Base-by-base conservation (phyloP, 2,888 invertebrate genomes). In the Agonum fuliginosum region DNA sequence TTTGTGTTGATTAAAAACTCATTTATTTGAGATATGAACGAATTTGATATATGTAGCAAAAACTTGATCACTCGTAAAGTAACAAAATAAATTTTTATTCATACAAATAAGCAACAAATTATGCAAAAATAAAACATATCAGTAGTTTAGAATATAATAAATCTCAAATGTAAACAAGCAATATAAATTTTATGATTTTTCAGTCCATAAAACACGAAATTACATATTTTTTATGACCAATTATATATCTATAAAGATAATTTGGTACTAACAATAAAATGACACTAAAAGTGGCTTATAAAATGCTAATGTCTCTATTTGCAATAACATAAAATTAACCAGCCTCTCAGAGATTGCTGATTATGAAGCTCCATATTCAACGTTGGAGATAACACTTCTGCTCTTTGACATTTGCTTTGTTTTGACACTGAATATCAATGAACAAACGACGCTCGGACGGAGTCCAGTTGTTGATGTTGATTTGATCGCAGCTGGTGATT, bases 181-280 rank as follows among this genome's bases (percentile, higher is more conserved):
- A 54, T 70, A 77, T 77, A 43, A 75, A 67, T 67, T 75, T 75
- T 75, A 70, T 41, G 70, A 77, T 77, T 77, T 77, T 70, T 77
- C 70, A 70, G 70, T 14, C 17, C 51, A 77, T 77, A 77, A 77
- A 77, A 77, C 70, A 58, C 43, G 43, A 70, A 77, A 77, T 77
- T 69, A 70, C 69, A 70, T 77, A 77, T 70, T 69, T 77, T 77
- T 77, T 77, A 77, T 27, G 77, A 77, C 69, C 77, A 77, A 77
- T 77, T 70, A 77, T 54, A 77, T 58, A 70, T 70, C 77, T 70
- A 77, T 77, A 77, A 77, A 77, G 77, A 77, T 77, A 77, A 77
- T 77, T 77, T 43, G 77, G 77, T 77, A 77, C 37, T 77, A 75
- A 75, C 75, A 75, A 75, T 75, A 75, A 75, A 77, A 70, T 77